phyloP scores from a whole-genome alignment of 1,140 invertebrate genomes.

The Paraescarpia echinospica region DNA sequence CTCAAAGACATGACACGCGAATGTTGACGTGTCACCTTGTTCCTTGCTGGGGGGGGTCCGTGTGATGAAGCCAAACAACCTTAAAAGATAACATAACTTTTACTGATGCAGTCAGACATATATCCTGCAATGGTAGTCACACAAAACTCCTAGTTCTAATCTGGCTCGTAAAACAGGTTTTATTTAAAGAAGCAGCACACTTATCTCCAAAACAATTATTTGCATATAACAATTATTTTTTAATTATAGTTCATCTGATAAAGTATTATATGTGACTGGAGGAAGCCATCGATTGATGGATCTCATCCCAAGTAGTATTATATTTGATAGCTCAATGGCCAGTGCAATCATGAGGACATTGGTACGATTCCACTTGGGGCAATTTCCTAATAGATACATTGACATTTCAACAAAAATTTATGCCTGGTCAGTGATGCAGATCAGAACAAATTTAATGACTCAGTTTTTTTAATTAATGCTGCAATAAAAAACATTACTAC shows the following conservation, averaged over 20 bases:
- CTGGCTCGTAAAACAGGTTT: neutral
- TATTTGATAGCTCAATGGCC: too few relatives aligned
- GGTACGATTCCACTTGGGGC: too few relatives aligned
- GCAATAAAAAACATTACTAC: too few relatives aligned
- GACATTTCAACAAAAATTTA: too few relatives aligned
- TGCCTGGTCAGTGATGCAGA: too few relatives aligned
- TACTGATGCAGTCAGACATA: neutral
- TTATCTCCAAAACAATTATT: neutral
- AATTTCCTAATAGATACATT: too few relatives aligned
- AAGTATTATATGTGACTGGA: neutral
- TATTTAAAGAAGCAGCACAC: neutral
- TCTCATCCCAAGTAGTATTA: too few relatives aligned
- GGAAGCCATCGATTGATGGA: too few relatives aligned
- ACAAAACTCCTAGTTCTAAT: neutral
- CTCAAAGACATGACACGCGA: constrained; percentile 57
- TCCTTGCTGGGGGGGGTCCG: constrained; percentile 36
- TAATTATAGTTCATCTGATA: neutral
- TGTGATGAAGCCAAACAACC: constrained; percentile 56
- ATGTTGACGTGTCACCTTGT: constrained; percentile 35
- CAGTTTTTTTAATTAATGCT: too few relatives aligned
- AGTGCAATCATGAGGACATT: too few relatives aligned
- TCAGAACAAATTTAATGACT: too few relatives aligned
- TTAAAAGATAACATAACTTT: constrained; percentile 33
- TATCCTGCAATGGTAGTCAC: neutral
- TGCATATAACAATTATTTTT: neutral